A percentile compares a stretch with the other conserved stretches of the same genome.
These are phyloP conservation scores for Rhyzopertha dominica DNA, from an alignment of 1,140 invertebrate species.

Conservation along the genomic window DNA sequence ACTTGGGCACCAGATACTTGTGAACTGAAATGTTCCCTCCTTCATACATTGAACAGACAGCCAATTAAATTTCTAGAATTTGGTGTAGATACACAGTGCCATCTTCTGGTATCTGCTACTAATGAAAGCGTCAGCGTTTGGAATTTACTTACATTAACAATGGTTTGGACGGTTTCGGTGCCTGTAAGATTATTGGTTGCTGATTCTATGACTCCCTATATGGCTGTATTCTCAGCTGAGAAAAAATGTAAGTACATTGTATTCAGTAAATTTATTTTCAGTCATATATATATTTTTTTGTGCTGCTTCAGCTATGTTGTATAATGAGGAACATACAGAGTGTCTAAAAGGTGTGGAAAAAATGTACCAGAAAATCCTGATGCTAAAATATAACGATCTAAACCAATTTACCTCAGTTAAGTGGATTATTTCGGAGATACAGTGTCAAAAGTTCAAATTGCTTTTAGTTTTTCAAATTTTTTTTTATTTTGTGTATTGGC, in stretches of 20 bases:
- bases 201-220: slow-evolving; percentile 59
- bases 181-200: slow-evolving; percentile 48
- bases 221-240: slow-evolving; percentile 60
- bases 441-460: no score
- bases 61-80: slow-evolving; percentile 52
- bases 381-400: no score
- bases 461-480: no score
- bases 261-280: no score
- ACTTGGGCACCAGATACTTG: slow-evolving; percentile 59
- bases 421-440: no score
- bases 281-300: no score
- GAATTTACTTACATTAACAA: slow-evolving; percentile 63
- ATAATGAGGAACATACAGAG: no score
- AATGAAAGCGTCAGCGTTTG: slow-evolving; percentile 58
- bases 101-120: slow-evolving; percentile 59
- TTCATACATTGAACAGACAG: slow-evolving; percentile 36
- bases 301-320: no score
- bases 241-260: slow-evolving; percentile 53
- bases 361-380: no score
- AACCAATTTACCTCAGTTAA: no score
- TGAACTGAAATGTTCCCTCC: slow-evolving; percentile 51
- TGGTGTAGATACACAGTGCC: slow-evolving; percentile 58
- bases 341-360: no score
- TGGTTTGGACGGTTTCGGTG: slow-evolving; percentile 57
- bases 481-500: no score